phyloP scores from a whole-genome alignment of 2,888 invertebrate genomes.

The Disparrhopalites patrizii region DNA sequence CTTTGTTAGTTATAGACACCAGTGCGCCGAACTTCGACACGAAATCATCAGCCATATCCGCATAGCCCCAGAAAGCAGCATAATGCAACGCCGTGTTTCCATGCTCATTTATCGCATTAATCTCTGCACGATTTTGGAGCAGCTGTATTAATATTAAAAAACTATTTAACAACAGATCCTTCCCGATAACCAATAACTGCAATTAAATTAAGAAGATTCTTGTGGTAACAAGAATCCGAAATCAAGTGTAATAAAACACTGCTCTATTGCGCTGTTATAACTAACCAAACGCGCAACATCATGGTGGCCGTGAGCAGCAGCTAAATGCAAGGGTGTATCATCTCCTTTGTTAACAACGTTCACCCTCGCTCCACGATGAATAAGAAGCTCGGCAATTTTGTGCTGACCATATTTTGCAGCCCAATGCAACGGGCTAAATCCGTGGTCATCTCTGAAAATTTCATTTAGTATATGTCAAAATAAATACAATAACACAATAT shows the following conservation, averaged over 20 bases:
- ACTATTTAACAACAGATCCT: no score
- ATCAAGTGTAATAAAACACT: no score
- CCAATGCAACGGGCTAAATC: constrained; percentile 99
- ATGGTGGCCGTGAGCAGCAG: constrained; percentile 92
- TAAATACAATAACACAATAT: no score
- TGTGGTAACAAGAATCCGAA: no score
- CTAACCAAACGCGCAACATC: constrained; percentile 86
- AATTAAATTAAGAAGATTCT: no score
- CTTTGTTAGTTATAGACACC: constrained; percentile 90
- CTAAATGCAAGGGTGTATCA: constrained; percentile 94
- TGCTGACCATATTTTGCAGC: constrained; percentile 93
- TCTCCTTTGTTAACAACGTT: constrained; percentile 99
- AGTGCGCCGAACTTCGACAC: constrained; percentile 65
- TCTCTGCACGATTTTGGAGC: constrained; percentile 82
- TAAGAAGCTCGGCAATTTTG: constrained; percentile 90
- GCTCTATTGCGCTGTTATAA: constrained; percentile 17
- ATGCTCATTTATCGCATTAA: constrained; percentile 97
- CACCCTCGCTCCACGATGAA: constrained; percentile 86
- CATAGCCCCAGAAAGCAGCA: constrained; percentile 98
- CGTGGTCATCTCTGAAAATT: constrained; percentile 95
- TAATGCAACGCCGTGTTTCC: constrained; percentile 98
- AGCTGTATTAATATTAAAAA: no score
- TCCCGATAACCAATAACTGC: no score
- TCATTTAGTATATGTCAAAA: no score
- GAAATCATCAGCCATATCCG: constrained; percentile 87